Conservation (phyloP, 2,797 vertebrate genomes). For the Apogon hyalosoma region DNA sequence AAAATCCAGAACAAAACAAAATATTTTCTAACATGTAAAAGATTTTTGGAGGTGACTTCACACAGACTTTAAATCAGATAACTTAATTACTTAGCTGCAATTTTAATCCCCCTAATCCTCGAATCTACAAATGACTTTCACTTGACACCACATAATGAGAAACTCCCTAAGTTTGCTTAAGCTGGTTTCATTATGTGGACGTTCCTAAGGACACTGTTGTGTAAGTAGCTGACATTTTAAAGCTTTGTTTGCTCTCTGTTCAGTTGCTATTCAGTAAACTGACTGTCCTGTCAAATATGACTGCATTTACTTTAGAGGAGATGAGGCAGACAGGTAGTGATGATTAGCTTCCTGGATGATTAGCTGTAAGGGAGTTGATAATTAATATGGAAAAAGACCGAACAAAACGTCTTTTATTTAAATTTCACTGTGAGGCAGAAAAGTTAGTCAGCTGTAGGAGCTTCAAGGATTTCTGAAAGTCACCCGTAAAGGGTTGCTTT, state of each 20-base stretch:
- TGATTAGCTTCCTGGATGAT: constrained; percentile 54
- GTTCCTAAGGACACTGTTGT: neutral
- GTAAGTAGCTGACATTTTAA: constrained; percentile 11
- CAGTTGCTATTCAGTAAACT: constrained; percentile 6
- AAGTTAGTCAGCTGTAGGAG: constrained; percentile 23
- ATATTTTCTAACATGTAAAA: too few species aligned
- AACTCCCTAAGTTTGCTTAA: constrained; percentile 17
- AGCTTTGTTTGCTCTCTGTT: constrained; percentile 44
- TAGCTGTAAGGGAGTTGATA: constrained; percentile 32
- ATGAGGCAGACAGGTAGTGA: constrained; percentile 34
- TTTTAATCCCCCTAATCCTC: constrained; percentile 43
- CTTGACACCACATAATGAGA: constrained; percentile 4
- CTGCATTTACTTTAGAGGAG: constrained; percentile 53
- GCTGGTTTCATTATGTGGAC: constrained; percentile 18
- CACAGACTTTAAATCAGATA: neutral
- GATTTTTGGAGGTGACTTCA: too few species aligned
- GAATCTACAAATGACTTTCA: constrained; percentile 31
- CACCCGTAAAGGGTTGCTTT: constrained; percentile 30
- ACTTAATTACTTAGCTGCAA: constrained; percentile 12
- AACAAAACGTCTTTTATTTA: constrained; percentile 32
- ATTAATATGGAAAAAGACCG: constrained; percentile 44
- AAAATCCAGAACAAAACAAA: too few species aligned
- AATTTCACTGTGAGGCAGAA: constrained; percentile 25
- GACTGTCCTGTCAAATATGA: constrained; percentile 39
- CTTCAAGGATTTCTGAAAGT: constrained; percentile 69